These are phyloP conservation scores for Ophthalmolycus amberensis DNA, from an alignment of 2,113 vertebrate species.

Conservation along the genomic window DNA sequence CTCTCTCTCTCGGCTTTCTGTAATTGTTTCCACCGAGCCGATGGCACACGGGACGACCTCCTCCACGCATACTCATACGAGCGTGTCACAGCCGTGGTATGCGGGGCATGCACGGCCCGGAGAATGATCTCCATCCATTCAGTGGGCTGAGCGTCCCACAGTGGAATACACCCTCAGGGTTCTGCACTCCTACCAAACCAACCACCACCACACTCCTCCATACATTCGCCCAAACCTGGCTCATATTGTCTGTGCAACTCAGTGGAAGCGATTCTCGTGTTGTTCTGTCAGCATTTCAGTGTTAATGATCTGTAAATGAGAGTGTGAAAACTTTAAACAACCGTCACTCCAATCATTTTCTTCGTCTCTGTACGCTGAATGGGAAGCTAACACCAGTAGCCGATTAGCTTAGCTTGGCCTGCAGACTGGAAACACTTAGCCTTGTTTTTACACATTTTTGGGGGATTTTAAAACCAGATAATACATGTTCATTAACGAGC, in stretches of 20 bases:
- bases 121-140: constrained; percentile 70
- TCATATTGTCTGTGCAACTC: neutral
- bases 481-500: neutral
- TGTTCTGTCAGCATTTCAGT: neutral
- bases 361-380: neutral
- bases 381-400: neutral
- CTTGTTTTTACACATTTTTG: neutral
- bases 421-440: neutral
- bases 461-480: neutral
- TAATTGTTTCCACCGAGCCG: constrained; percentile 14
- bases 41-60: constrained; percentile 30
- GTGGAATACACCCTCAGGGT: constrained; percentile 61
- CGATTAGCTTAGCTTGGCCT: neutral
- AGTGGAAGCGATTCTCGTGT: neutral
- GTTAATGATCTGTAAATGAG: neutral
- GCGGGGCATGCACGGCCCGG: constrained; percentile 74
- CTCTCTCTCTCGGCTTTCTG: neutral
- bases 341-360: neutral
- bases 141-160: constrained; percentile 56
- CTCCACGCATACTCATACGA: constrained; percentile 49
- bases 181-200: constrained; percentile 19
- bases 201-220: constrained; percentile 14
- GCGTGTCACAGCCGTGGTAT: constrained; percentile 75
- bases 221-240: constrained; percentile 31
- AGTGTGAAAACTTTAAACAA: neutral